Base-by-base conservation (phyloP, 2,113 vertebrate species). In the Penelope pileata region DNA sequence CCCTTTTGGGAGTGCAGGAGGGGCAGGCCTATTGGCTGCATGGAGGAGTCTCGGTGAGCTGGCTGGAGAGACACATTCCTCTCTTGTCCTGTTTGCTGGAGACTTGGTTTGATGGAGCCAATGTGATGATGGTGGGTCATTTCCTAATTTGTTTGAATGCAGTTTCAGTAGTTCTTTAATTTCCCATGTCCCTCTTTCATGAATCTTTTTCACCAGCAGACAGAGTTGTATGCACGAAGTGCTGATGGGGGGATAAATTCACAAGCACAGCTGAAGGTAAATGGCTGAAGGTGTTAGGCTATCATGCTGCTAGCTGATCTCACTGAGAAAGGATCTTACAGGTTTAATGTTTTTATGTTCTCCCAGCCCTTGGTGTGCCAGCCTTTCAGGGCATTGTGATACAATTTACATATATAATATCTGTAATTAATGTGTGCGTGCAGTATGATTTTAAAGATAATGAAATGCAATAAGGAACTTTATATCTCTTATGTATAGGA, bases 381-480 rank as follows among this genome's bases (percentile, higher is more conserved):
- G 66, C 40, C 40, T 94, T 94, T 34, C 75, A 32, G 70, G 88
- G 68, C 6, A 4, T 47, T 0, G 1, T 59, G 78, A 60, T 90
- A 58, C 80, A 73, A 88, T 90, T 94, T 94, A 78, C 91, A 92
- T 91, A 85, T 60, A 53, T 96, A 89, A 87, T 91, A 78, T 70
- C 79, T 66, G 27, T 86, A 95, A 96, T 93, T 90, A 94, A 90
- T 59, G 59, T 12, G 21, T 27, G 60, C 92, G 54, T 0, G 0
- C 56, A 40, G 42, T 30, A 60, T 86, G 3, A 0, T 76, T 81
- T 63, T 48, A 24, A 56, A 76, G 58, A 51, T 47, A 53, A 96
- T 94, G 83, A 97, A 72, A 0, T 0, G 47, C 67, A 74, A 24
- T 80, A 60, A 83, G 62, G 62, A 56, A 45, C 84, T 86, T 90